Base-by-base conservation (phyloP, 1,140 invertebrate genomes). In the Manduca sexta region DNA sequence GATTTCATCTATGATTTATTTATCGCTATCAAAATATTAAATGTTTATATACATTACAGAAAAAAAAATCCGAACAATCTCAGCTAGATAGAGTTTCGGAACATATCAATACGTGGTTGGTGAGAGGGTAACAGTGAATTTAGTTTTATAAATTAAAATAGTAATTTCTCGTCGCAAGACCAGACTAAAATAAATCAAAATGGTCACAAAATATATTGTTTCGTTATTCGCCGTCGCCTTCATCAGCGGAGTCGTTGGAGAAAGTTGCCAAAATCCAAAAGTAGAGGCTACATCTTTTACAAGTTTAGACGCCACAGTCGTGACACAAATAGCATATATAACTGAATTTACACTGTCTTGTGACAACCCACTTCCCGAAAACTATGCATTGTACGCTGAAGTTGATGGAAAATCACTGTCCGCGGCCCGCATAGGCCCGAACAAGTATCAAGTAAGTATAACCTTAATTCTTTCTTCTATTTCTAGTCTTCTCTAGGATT, bases 271-370 rank as follows among this genome's bases (percentile, higher is more conserved):
- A 64, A 88, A 91, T 82, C 86, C 92, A 63, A 84, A 92, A 80
- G 90, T 92, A 7, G 88, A 88, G 49, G 88, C 91, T 1, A 89
- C 86, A 13, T 89, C 91, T 0, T 98, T 97, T 84, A 95, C 95
- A 37, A 97, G 95, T 3, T 90, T 93, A 74, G 96, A 98, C 89
- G 94, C 93, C 3, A 97, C 95, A 38, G 91, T 97, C 50, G 89
- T 98, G 1, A 93, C 92, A 37, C 92, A 93, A 67, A 91, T 95
- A 53, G 94, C 93, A 0, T 93, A 93, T 75, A 91, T 94, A 29
- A 90, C 90, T 10, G 92, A 94, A 77, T 93, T 95, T 67, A 87
- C 88, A 1, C 74, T 94, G 34, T 91, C 91, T 69, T 94, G 93
- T 69, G 86, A 87, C 49, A 90, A 91, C 51, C 69, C 84, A 15